Conservation (phyloP, 2,888 invertebrate species). For the Perizoma affinitatum region DNA sequence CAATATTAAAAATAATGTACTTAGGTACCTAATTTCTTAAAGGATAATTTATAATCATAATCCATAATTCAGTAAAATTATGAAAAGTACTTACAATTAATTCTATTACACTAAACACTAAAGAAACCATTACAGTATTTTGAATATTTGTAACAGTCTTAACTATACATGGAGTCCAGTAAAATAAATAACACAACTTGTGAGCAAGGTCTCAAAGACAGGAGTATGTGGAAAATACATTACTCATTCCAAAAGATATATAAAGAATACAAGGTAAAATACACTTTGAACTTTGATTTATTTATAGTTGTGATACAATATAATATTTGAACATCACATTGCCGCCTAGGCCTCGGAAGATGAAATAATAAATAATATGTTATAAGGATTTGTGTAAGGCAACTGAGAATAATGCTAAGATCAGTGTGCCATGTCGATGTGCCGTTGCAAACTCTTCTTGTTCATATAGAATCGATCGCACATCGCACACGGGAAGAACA, state of each 20-base stretch:
- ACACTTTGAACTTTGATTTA: conserved; percentile 11
- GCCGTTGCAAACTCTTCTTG: conserved; percentile 80
- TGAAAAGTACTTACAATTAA: conserved; percentile 60
- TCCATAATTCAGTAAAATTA: conserved; percentile 53
- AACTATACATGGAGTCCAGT: conserved; percentile 53
- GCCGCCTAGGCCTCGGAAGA: not conserved
- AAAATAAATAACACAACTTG: conserved; percentile 70
- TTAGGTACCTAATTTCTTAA: conserved; percentile 30
- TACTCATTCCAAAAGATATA: conserved; percentile 11
- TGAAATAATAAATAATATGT: conserved; percentile 33
- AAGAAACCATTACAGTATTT: conserved; percentile 51
- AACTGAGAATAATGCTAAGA: conserved; percentile 27
- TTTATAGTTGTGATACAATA: conserved; percentile 27
- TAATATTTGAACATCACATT: conserved; percentile 18
- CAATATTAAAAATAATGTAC: conserved; percentile 63
- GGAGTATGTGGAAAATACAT: conserved; percentile 40
- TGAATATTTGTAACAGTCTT: conserved; percentile 54
- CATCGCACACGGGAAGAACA: conserved; percentile 84
- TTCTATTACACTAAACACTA: conserved; percentile 37
- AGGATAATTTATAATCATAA: conserved; percentile 31
- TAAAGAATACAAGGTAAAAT: conserved; percentile 5
- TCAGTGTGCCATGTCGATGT: conserved; percentile 83
- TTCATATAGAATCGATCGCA: conserved; percentile 84
- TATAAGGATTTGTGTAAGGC: not conserved
- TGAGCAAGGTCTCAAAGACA: conserved; percentile 70